phyloP scores from a whole-genome alignment of 2,888 invertebrate genomes.

The Drosophila austrosaltans region DNA sequence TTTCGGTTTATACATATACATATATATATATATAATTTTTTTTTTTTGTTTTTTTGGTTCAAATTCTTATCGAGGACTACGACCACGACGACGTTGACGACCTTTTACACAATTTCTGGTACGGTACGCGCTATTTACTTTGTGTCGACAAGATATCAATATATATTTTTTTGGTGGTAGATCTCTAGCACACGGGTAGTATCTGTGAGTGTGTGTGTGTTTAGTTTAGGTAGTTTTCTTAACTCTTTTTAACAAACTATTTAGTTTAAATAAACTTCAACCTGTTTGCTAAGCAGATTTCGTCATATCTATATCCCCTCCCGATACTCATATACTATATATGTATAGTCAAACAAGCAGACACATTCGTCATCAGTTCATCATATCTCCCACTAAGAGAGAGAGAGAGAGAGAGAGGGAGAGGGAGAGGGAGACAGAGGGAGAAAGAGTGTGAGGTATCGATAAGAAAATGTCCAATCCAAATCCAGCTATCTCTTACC shows the following conservation, averaged over 20 bases:
- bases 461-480: conserved; percentile 73
- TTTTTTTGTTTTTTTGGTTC: background rate
- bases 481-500: conserved; percentile 73
- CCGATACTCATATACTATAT: conserved; percentile 42
- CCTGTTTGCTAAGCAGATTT: conserved; percentile 24
- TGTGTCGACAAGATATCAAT: conserved; percentile 10
- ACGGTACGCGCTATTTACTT: conserved; percentile 36
- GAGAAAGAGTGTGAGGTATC: conserved; percentile 37
- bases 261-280: conserved; percentile 28
- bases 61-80: conserved; percentile 55
- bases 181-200: background rate
- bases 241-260: conserved; percentile 17
- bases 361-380: conserved; percentile 58
- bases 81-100: conserved; percentile 37
- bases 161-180: conserved; percentile 6
- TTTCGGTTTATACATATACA: background rate
- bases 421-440: too few relatives aligned
- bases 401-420: too few relatives aligned
- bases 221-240: conserved; percentile 14
- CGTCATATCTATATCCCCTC: conserved; percentile 22
- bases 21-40: too few relatives aligned
- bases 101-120: conserved; percentile 67
- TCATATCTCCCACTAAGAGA: conserved; percentile 47
- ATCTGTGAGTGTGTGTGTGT: background rate
- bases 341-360: conserved; percentile 9